A percentile compares a stretch with the other conserved stretches of the same genome.
These are phyloP conservation scores for Pica pica DNA, from an alignment of 2,113 vertebrate species.

Conservation along the genomic window DNA sequence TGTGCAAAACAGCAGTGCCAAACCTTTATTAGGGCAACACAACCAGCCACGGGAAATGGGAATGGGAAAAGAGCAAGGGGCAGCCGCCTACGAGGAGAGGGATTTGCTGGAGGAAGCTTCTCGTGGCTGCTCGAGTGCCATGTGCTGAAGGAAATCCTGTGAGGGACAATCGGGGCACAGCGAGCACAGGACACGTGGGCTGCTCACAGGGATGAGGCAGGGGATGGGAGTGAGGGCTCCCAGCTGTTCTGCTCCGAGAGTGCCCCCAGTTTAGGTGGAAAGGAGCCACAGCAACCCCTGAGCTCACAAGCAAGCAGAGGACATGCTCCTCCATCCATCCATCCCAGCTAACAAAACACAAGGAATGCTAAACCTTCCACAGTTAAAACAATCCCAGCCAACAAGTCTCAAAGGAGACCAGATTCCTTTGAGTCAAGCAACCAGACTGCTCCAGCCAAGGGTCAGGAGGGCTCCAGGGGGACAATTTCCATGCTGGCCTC, in stretches of 20 bases:
- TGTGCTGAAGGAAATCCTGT: slow-evolving; percentile 20
- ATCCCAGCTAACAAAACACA: background rate
- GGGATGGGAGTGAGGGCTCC: background rate
- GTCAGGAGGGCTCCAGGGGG: background rate
- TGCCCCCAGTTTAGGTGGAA: background rate
- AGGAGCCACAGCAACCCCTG: background rate
- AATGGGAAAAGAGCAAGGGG: slow-evolving; percentile 36
- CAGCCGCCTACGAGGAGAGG: background rate
- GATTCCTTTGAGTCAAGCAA: background rate
- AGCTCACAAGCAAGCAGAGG: background rate
- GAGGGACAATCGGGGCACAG: background rate
- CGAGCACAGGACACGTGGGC: background rate
- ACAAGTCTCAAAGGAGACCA: background rate
- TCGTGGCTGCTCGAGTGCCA: background rate
- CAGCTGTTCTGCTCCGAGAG: background rate
- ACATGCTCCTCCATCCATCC: background rate
- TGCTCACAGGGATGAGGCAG: background rate
- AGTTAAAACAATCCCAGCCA: background rate
- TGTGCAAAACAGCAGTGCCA: slow-evolving; percentile 73
- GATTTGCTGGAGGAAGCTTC: slow-evolving; percentile 27
- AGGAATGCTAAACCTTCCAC: background rate
- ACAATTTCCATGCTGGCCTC: background rate
- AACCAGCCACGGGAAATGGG: slow-evolving; percentile 73
- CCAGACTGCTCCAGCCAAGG: background rate
- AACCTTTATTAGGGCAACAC: slow-evolving; percentile 69